Evolutionary conservation across 2,113 vertebrate genomes (phyloP).

Genomic region (Hippolais icterina): DNA sequence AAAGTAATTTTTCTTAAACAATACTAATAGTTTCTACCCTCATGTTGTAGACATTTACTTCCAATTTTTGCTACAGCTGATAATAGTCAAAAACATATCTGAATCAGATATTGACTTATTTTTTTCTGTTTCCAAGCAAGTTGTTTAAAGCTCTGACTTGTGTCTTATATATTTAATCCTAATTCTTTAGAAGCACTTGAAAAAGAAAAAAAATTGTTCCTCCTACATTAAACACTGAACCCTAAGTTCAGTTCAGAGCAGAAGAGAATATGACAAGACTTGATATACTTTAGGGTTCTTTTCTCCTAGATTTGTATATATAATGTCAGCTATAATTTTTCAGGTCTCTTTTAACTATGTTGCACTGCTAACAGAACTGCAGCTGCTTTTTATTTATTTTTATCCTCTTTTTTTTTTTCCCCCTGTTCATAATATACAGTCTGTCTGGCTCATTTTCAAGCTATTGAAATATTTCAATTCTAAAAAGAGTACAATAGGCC

Average conservation of each 20-base stretch:
- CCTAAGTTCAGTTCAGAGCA: background rate
- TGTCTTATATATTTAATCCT: background rate
- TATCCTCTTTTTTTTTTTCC: accelerated
- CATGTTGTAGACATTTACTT: background rate
- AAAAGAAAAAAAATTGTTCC: background rate
- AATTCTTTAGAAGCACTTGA: background rate
- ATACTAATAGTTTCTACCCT: background rate
- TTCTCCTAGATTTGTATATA: slow-evolving; percentile 4
- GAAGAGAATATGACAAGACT: background rate
- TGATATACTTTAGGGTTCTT: background rate
- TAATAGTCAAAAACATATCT: background rate
- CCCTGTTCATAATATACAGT: background rate
- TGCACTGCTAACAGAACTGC: background rate
- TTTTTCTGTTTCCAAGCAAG: background rate
- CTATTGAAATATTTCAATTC: slow-evolving; percentile 38
- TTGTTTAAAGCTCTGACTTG: background rate
- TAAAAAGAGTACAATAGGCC: slow-evolving; percentile 27
- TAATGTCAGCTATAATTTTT: slow-evolving; percentile 6
- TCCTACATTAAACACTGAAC: background rate
- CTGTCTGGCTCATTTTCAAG: slow-evolving; percentile 46
- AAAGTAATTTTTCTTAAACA: background rate
- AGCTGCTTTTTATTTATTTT: slow-evolving; percentile 56
- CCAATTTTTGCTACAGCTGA: background rate
- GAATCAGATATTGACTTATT: background rate
- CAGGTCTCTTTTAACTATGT: slow-evolving; percentile 35